Conservation (phyloP, 2,113 vertebrate genomes). For the Erythrolamprus reginae region DNA sequence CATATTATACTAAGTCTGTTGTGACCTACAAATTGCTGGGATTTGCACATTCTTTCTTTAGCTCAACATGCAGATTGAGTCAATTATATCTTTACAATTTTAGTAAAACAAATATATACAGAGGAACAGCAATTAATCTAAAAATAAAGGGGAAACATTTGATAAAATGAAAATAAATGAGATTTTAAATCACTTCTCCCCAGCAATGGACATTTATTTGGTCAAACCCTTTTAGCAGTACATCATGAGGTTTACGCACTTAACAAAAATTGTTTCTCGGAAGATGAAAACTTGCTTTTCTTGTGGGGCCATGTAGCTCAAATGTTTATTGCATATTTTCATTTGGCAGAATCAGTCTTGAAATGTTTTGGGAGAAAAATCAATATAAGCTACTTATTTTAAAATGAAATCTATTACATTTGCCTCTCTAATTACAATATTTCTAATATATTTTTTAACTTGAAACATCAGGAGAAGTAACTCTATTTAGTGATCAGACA, state of each 20-base stretch:
- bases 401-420: not conserved
- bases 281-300: not conserved
- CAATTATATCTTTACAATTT: not conserved
- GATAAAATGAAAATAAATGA: not conserved
- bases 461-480: not conserved
- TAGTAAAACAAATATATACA: not conserved
- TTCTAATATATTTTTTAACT: not conserved
- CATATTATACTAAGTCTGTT: not conserved
- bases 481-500: not conserved
- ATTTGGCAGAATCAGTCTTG: not conserved
- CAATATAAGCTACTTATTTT: not conserved
- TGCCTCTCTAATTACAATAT: not conserved
- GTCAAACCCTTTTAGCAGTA: not conserved
- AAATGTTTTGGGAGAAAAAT: not conserved
- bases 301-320: accelerated
- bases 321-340: not conserved
- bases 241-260: not conserved
- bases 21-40: not conserved
- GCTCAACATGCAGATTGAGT: not conserved
- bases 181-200: not conserved
- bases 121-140: not conserved
- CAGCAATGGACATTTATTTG: not conserved
- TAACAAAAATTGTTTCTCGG: not conserved
- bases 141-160: not conserved
- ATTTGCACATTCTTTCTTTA: not conserved